phyloP scores from a whole-genome alignment of 1,140 invertebrate species.

The Drosophila aff. region DNA sequence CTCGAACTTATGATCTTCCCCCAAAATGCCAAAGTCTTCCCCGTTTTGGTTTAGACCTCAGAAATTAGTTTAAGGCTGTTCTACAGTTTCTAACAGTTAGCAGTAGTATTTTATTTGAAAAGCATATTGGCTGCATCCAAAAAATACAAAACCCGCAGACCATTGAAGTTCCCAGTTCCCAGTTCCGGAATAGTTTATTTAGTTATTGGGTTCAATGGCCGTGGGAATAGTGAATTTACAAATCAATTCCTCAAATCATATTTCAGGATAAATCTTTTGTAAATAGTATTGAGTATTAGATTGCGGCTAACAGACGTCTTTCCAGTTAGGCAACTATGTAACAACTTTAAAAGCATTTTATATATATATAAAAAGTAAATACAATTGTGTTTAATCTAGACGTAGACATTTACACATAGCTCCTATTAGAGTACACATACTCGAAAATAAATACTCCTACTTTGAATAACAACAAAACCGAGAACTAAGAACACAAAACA shows the following conservation, averaged over 20 bases:
- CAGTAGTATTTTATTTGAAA: slow-evolving; percentile 60
- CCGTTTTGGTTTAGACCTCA: slow-evolving; percentile 7
- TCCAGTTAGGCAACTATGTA: slow-evolving; percentile 48
- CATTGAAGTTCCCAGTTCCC: not conserved
- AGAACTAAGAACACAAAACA: slow-evolving; percentile 57
- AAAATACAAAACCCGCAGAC: slow-evolving; percentile 25
- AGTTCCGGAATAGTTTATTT: slow-evolving; percentile 7
- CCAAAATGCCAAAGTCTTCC: slow-evolving; percentile 27
- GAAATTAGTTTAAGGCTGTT: slow-evolving; percentile 33
- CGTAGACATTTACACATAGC: slow-evolving; percentile 52
- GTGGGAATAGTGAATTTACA: slow-evolving; percentile 51
- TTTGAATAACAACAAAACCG: slow-evolving; percentile 40
- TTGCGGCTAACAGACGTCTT: slow-evolving; percentile 34
- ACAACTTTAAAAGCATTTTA: slow-evolving; percentile 54
- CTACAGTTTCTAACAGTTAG: slow-evolving; percentile 69
- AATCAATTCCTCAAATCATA: slow-evolving; percentile 81
- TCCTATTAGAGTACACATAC: slow-evolving; percentile 36
- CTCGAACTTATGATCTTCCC: slow-evolving; percentile 10
- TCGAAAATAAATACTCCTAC: slow-evolving; percentile 70
- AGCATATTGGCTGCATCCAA: slow-evolving; percentile 40
- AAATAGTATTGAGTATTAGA: slow-evolving; percentile 64
- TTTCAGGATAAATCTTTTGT: slow-evolving; percentile 72
- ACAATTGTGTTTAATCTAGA: slow-evolving; percentile 34
- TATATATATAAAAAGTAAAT: slow-evolving; percentile 39
- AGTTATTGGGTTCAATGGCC: slow-evolving; percentile 19